These are phyloP conservation scores for Oscheius sp. DNA, from an alignment of 2,888 invertebrate genomes.

Conservation along the genomic window DNA sequence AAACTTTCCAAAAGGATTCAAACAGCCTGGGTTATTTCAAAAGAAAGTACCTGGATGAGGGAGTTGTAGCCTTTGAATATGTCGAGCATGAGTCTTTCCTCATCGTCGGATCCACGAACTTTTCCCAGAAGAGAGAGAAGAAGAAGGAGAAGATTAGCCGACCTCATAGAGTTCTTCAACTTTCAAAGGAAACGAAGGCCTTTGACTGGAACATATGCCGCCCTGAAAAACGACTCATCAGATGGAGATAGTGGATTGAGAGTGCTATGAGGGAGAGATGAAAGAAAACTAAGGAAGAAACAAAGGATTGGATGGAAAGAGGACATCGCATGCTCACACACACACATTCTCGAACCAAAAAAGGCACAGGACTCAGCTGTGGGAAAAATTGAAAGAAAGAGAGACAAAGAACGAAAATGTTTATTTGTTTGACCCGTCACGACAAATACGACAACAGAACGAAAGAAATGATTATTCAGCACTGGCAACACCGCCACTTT, in stretches of 20 bases:
- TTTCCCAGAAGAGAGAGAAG: too few relatives aligned
- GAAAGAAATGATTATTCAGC: not conserved
- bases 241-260: too few relatives aligned
- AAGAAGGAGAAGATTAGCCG: too few relatives aligned
- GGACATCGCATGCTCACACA: not conserved
- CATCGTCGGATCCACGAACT: constrained; percentile 69
- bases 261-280: too few relatives aligned
- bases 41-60: constrained; percentile 70
- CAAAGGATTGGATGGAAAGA: not conserved
- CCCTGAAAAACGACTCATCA: too few relatives aligned
- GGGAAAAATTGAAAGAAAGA: not conserved
- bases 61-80: constrained; percentile 74
- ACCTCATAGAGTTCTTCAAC: too few relatives aligned
- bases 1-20: not conserved
- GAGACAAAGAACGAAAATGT: constrained; percentile 2
- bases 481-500: constrained; percentile 3
- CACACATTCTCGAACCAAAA: too few relatives aligned
- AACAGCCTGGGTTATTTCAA: too few relatives aligned
- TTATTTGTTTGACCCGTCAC: constrained; percentile 24
- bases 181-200: not conserved
- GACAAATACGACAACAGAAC: constrained; percentile 2
- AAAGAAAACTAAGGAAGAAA: too few relatives aligned
- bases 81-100: constrained; percentile 72
- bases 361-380: too few relatives aligned
- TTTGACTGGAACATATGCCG: too few relatives aligned